Evolutionary conservation across 2,888 invertebrate species (phyloP).

Genomic region (Fragum sueziense): DNA sequence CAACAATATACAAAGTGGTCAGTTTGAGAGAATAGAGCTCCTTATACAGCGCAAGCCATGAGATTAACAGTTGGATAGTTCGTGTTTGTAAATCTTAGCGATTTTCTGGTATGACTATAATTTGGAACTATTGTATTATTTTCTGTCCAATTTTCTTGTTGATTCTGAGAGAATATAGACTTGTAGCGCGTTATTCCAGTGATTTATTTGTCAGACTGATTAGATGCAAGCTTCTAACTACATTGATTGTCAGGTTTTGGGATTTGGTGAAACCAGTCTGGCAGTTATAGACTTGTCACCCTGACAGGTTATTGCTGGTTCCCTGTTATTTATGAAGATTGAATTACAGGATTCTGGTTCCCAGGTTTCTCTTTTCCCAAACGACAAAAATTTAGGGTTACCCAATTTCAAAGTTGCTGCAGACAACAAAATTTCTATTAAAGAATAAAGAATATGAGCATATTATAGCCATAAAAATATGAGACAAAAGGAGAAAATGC

Average conservation of each 20-base stretch:
- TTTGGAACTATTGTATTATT: neutral
- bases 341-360: slow-evolving; percentile 10
- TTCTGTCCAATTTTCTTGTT: neutral
- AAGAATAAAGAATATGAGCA: too few relatives aligned
- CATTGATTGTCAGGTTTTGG: slow-evolving; percentile 26
- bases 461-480: too few relatives aligned
- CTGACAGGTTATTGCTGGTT: slow-evolving; percentile 31
- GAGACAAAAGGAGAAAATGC: too few relatives aligned
- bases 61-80: too few relatives aligned
- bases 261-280: slow-evolving; percentile 23
- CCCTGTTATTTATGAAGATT: slow-evolving; percentile 38
- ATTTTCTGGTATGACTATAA: neutral
- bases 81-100: too few relatives aligned
- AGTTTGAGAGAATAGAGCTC: too few relatives aligned
- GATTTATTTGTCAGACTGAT: slow-evolving; percentile 31
- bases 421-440: too few relatives aligned
- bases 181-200: slow-evolving; percentile 3
- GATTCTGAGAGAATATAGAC: slow-evolving; percentile 13
- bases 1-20: too few relatives aligned
- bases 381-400: too few relatives aligned
- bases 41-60: too few relatives aligned
- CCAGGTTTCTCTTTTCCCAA: neutral
- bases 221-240: slow-evolving; percentile 9
- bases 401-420: too few relatives aligned
- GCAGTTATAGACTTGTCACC: slow-evolving; percentile 15